Conservation (phyloP, 2,888 invertebrate species). For the Epiblema foenella region DNA sequence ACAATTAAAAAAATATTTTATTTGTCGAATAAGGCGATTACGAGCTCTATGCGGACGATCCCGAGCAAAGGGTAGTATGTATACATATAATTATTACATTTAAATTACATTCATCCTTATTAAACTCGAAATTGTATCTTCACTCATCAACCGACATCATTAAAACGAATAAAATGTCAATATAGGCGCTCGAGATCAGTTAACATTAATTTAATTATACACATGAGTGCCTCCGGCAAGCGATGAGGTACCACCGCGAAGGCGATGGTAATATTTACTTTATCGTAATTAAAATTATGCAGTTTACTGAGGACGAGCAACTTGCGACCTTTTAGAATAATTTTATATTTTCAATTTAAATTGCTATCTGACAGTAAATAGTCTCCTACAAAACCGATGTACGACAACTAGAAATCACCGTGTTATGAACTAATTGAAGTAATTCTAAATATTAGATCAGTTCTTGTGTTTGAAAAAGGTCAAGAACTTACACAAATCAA, state of each 20-base stretch:
- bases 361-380: too few relatives aligned
- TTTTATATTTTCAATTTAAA: not conserved
- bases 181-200: constrained; percentile 14
- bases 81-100: not conserved
- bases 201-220: constrained; percentile 35
- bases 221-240: constrained; percentile 13
- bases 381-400: too few relatives aligned
- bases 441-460: too few relatives aligned
- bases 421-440: too few relatives aligned
- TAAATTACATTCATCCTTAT: not conserved
- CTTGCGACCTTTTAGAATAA: not conserved
- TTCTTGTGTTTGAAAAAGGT: too few relatives aligned
- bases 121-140: not conserved
- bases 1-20: too few relatives aligned
- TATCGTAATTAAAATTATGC: constrained; percentile 23
- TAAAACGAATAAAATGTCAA: constrained; percentile 23
- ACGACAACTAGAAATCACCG: too few relatives aligned
- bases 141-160: constrained; percentile 10
- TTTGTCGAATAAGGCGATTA: not conserved
- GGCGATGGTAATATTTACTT: constrained; percentile 13
- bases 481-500: too few relatives aligned
- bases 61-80: too few relatives aligned
- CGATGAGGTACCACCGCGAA: constrained; percentile 1
- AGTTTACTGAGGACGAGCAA: constrained; percentile 7
- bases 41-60: too few relatives aligned